phyloP scores from a whole-genome alignment of 2,888 invertebrate species.

The Stictocephala bisonia region DNA sequence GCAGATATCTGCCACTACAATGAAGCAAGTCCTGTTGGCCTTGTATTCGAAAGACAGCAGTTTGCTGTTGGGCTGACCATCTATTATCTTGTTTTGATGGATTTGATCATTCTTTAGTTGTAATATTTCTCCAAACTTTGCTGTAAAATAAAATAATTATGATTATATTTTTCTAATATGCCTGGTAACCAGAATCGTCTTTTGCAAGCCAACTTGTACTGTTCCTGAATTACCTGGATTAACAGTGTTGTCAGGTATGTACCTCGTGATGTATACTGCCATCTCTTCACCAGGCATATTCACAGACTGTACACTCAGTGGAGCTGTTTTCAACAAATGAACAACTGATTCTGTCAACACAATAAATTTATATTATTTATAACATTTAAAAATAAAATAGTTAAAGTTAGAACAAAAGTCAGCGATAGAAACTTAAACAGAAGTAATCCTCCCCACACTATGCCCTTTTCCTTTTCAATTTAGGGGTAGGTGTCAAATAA shows the following conservation, averaged over 20 bases:
- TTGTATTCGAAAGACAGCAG: neutral
- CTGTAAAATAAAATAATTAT: neutral
- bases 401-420: too few relatives aligned
- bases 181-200: too few relatives aligned
- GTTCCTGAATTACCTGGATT: too few relatives aligned
- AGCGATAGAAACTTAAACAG: too few relatives aligned
- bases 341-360: too few relatives aligned
- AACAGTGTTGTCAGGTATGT: neutral
- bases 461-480: too few relatives aligned
- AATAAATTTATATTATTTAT: too few relatives aligned
- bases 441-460: too few relatives aligned
- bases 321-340: neutral
- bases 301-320: neutral
- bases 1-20: neutral
- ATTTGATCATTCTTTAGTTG: neutral
- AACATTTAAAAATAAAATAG: too few relatives aligned
- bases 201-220: too few relatives aligned
- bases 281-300: constrained; percentile 1
- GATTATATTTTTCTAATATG: neutral
- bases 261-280: constrained; percentile 3
- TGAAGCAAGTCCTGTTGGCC: neutral
- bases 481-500: too few relatives aligned
- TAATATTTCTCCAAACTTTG: neutral
- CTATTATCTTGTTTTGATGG: neutral
- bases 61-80: neutral